Conservation (phyloP, 2,888 invertebrate genomes). For the Acronicta aceris region DNA sequence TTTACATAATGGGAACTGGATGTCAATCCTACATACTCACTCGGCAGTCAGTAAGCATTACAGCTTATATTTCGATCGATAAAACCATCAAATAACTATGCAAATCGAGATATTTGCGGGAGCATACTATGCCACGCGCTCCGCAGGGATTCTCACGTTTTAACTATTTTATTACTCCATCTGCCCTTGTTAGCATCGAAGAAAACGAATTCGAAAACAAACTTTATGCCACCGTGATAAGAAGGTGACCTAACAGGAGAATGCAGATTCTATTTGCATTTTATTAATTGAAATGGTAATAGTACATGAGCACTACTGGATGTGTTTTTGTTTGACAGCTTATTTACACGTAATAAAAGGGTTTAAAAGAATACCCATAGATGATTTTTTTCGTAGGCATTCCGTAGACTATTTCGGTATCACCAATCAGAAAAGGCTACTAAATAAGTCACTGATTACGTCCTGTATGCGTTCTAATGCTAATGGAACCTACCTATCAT, state of each 20-base stretch:
- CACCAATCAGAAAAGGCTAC: too few relatives aligned
- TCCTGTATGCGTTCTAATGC: too few relatives aligned
- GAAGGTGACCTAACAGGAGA: constrained; percentile 5
- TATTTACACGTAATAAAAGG: constrained; percentile 18
- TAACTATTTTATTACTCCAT: constrained; percentile 64
- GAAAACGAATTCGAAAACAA: constrained; percentile 27
- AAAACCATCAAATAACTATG: constrained; percentile 58
- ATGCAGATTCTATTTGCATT: constrained; percentile 21
- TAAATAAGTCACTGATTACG: too few relatives aligned
- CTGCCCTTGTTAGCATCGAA: constrained; percentile 29
- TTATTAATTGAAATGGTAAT: constrained; percentile 48
- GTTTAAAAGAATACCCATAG: too few relatives aligned
- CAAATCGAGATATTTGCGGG: constrained; percentile 74
- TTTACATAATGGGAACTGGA: too few relatives aligned
- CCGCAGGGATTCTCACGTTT: constrained; percentile 82
- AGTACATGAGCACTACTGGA: constrained; percentile 40
- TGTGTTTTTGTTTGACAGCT: constrained; percentile 24
- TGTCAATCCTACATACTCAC: not conserved
- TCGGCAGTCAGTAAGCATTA: constrained; percentile 33
- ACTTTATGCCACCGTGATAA: constrained; percentile 42
- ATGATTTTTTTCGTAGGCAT: too few relatives aligned
- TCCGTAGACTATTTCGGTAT: too few relatives aligned
- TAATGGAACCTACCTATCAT: too few relatives aligned
- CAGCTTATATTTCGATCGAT: constrained; percentile 47
- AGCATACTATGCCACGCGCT: constrained; percentile 46